A percentile compares a stretch with the other conserved stretches of the same genome.
Conservation (phyloP, 2,797 vertebrate species). For the Clarias laeviceps region DNA sequence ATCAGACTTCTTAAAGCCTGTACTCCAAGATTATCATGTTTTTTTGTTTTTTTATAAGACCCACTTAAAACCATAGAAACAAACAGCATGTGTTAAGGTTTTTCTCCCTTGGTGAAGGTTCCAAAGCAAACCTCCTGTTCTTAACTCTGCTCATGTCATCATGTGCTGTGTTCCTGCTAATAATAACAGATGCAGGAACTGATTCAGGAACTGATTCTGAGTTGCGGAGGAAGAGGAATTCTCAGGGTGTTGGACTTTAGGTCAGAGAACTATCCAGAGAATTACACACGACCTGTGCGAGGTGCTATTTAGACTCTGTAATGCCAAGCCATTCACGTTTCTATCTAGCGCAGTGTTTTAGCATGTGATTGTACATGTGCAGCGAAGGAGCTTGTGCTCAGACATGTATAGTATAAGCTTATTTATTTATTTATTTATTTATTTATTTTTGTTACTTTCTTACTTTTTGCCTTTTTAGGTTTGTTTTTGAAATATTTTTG, state of each 20-base stretch:
- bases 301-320: no score
- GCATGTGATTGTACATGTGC: no score
- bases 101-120: background rate
- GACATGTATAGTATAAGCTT: no score
- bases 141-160: background rate
- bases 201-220: conserved; percentile 15
- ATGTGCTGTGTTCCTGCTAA: background rate
- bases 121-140: background rate
- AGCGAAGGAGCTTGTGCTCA: no score
- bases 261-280: background rate
- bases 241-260: background rate
- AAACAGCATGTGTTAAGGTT: conserved; percentile 27
- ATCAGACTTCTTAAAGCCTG: conserved; percentile 64
- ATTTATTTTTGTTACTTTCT: no score
- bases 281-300: no score
- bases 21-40: conserved; percentile 68
- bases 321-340: no score
- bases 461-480: no score
- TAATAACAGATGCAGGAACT: conserved; percentile 3
- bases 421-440: no score
- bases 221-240: background rate
- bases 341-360: no score
- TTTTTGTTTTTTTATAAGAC: conserved; percentile 62
- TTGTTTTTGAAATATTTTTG: no score
- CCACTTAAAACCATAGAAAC: conserved; percentile 32